Conservation (phyloP, 2,113 vertebrate genomes). For the Notarius lentiginosus region DNA sequence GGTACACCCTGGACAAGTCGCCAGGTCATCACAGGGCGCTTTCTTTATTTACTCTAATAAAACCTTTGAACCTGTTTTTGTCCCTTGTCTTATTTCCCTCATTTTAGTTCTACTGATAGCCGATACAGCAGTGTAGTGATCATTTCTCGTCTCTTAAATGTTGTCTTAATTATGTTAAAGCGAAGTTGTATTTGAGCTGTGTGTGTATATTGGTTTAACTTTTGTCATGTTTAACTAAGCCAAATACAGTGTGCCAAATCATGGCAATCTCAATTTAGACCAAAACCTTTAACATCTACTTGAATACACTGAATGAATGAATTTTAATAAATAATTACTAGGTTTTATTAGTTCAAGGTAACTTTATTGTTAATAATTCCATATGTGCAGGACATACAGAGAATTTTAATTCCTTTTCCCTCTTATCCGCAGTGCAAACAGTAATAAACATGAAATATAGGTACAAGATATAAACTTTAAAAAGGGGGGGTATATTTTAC, state of each 20-base stretch:
- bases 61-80: slow-evolving; percentile 8
- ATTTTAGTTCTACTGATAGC: background rate
- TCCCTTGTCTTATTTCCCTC: background rate
- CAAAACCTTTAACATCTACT: background rate
- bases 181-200: background rate
- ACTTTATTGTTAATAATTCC: too few relatives aligned
- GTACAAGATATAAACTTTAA: too few relatives aligned
- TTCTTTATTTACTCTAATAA: slow-evolving; percentile 54
- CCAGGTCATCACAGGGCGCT: too few relatives aligned
- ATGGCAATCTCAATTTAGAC: background rate
- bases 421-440: too few relatives aligned
- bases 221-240: background rate
- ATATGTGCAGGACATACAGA: too few relatives aligned
- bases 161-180: background rate
- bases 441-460: too few relatives aligned
- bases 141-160: background rate
- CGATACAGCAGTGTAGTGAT: background rate
- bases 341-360: too few relatives aligned
- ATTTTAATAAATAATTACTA: background rate
- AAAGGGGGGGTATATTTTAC: too few relatives aligned
- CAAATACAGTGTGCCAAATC: too few relatives aligned
- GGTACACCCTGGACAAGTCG: too few relatives aligned
- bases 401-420: too few relatives aligned
- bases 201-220: background rate
- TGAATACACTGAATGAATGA: background rate